Evolutionary conservation across 2,797 vertebrate species (phyloP).

Genomic region (Botia almorhae): DNA sequence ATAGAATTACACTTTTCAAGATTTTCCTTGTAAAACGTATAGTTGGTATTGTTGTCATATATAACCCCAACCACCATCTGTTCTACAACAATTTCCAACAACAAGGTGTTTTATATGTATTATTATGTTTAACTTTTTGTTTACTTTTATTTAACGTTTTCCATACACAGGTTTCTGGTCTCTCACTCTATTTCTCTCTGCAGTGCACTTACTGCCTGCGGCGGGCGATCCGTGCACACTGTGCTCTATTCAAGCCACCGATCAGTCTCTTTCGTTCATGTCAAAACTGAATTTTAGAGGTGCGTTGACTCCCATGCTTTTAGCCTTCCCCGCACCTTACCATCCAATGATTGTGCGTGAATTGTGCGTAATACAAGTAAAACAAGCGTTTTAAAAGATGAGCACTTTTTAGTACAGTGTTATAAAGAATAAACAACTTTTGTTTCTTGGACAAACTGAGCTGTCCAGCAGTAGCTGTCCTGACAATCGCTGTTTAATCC

Average conservation of each 20-base stretch:
- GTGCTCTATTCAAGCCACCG: slow-evolving; percentile 26
- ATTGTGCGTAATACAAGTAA: neutral
- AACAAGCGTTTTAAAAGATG: neutral
- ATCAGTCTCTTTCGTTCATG: slow-evolving; percentile 50
- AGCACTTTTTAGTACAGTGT: neutral
- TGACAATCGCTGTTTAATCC: neutral
- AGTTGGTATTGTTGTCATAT: neutral
- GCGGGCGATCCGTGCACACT: slow-evolving; percentile 49
- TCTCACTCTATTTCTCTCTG: slow-evolving; percentile 3
- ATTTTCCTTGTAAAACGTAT: neutral
- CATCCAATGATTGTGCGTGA: neutral
- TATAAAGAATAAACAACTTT: slow-evolving; percentile 23
- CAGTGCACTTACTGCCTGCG: slow-evolving; percentile 75
- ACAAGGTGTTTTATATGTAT: too few relatives aligned
- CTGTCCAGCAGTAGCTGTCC: neutral
- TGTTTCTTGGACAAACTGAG: neutral
- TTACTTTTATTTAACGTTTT: too few relatives aligned
- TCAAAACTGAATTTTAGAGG: slow-evolving; percentile 31
- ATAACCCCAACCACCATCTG: neutral
- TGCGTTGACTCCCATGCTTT: neutral
- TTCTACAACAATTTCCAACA: too few relatives aligned
- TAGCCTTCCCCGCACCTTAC: neutral
- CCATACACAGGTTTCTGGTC: neutral
- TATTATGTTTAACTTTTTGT: too few relatives aligned
- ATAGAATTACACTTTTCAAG: neutral